These are phyloP conservation scores for Sphenodon punctatus DNA, from an alignment of 2,797 vertebrate genomes.

Conservation along the genomic window DNA sequence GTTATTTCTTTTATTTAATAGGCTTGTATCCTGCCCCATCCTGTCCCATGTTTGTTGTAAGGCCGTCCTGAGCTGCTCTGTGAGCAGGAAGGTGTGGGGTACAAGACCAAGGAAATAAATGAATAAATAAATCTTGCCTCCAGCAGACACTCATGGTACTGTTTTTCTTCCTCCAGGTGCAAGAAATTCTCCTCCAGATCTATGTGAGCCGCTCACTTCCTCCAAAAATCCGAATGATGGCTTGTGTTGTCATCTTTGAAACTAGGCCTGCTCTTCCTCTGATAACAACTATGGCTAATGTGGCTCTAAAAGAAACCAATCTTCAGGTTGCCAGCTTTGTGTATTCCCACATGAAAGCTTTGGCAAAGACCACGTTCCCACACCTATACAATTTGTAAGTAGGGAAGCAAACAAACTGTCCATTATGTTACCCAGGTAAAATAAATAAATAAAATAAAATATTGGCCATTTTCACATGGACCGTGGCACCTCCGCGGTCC, in stretches of 20 bases:
- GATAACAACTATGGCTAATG: conserved; percentile 77
- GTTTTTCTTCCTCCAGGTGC: conserved; percentile 76
- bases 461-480: no score
- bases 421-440: no score
- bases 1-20: no score
- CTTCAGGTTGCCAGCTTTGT: conserved; percentile 83
- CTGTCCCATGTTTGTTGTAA: no score
- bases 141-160: neutral
- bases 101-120: no score
- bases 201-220: conserved; percentile 74
- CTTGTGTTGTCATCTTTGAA: conserved; percentile 82
- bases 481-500: no score
- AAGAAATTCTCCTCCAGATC: conserved; percentile 78
- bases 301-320: conserved; percentile 78
- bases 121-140: neutral
- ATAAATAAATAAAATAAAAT: no score
- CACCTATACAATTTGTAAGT: conserved; percentile 83
- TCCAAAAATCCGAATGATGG: conserved; percentile 79
- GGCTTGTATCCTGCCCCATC: no score
- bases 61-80: no score
- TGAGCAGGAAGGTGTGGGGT: no score
- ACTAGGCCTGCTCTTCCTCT: conserved; percentile 81
- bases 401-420: neutral
- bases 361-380: conserved; percentile 78
- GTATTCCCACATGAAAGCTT: conserved; percentile 79